These are phyloP conservation scores for Dendroctonus valens DNA, from an alignment of 1,140 invertebrate species.

Conservation along the genomic window DNA sequence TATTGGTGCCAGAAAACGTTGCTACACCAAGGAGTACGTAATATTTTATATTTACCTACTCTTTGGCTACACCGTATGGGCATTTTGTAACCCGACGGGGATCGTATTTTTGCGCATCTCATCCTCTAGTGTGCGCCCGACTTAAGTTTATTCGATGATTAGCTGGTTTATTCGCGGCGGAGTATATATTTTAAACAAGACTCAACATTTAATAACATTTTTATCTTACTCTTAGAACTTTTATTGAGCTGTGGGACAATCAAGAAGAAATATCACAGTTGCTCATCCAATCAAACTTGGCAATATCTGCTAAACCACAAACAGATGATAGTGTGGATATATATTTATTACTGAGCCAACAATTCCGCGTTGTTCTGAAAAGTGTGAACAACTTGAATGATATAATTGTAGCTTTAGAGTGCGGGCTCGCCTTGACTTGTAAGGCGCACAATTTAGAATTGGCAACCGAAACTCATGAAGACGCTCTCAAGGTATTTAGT, in stretches of 20 bases:
- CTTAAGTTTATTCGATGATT: too few relatives aligned
- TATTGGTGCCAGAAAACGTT: too few relatives aligned
- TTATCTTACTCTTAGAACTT: constrained; percentile 45
- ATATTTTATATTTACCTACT: too few relatives aligned
- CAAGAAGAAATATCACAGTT: constrained; percentile 48
- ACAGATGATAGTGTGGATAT: constrained; percentile 35
- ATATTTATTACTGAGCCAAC: constrained; percentile 40
- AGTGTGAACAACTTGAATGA: constrained; percentile 40
- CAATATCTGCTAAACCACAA: constrained; percentile 20
- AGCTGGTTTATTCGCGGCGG: too few relatives aligned
- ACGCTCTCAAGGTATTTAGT: constrained; percentile 47
- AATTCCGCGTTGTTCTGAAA: constrained; percentile 39
- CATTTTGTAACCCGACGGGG: too few relatives aligned
- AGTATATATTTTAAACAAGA: too few relatives aligned
- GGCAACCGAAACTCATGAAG: constrained; percentile 39
- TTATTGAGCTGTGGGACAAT: constrained; percentile 56
- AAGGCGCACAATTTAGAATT: constrained; percentile 40
- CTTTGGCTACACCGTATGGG: too few relatives aligned
- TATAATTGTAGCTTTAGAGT: constrained; percentile 39
- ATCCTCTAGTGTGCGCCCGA: too few relatives aligned
- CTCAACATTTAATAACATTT: too few relatives aligned
- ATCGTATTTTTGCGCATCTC: too few relatives aligned
- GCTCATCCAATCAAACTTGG: constrained; percentile 53
- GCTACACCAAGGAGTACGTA: too few relatives aligned
- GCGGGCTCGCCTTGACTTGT: constrained; percentile 37